A percentile compares a stretch with the other conserved stretches of the same genome.
These are phyloP conservation scores for Lophotis ruficrista DNA, from an alignment of 2,113 vertebrate species.

Conservation along the genomic window DNA sequence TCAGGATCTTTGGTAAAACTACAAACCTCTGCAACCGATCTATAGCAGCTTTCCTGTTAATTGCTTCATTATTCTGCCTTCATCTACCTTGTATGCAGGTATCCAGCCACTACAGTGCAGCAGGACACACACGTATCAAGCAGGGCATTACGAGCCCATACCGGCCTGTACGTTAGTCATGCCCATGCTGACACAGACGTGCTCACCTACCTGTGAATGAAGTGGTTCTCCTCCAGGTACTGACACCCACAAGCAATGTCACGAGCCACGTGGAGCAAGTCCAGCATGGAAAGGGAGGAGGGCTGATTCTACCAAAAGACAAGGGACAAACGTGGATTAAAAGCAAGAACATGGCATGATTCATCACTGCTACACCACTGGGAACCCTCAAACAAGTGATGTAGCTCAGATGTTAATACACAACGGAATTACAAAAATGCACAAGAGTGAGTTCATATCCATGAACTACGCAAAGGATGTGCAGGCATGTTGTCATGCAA, in stretches of 20 bases:
- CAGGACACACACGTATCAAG: not conserved
- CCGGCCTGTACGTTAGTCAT: not conserved
- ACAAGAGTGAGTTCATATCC: not conserved
- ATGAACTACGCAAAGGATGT: not conserved
- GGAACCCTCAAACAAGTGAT: not conserved
- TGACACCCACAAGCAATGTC: slow-evolving; percentile 97
- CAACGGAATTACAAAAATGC: not conserved
- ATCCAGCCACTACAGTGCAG: slow-evolving; percentile 55
- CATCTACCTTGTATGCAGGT: not conserved
- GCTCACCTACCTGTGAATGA: slow-evolving; percentile 91
- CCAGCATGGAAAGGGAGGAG: slow-evolving; percentile 93
- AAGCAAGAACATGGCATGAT: not conserved
- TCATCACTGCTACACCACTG: accelerated
- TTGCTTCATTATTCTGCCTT: not conserved
- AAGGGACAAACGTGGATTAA: not conserved
- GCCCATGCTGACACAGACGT: not conserved
- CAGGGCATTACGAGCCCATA: accelerated
- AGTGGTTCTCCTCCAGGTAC: slow-evolving; percentile 98
- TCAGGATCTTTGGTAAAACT: not conserved
- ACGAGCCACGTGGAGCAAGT: slow-evolving; percentile 92
- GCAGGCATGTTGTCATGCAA: not conserved
- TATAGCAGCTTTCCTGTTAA: not conserved
- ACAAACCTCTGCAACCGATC: not conserved
- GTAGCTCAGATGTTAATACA: not conserved
- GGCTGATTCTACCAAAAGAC: slow-evolving; percentile 84